A percentile compares a stretch with the other conserved stretches of the same genome.
phyloP scores from a whole-genome alignment of 2,113 vertebrate genomes.

The Anas platyrhynchos region DNA sequence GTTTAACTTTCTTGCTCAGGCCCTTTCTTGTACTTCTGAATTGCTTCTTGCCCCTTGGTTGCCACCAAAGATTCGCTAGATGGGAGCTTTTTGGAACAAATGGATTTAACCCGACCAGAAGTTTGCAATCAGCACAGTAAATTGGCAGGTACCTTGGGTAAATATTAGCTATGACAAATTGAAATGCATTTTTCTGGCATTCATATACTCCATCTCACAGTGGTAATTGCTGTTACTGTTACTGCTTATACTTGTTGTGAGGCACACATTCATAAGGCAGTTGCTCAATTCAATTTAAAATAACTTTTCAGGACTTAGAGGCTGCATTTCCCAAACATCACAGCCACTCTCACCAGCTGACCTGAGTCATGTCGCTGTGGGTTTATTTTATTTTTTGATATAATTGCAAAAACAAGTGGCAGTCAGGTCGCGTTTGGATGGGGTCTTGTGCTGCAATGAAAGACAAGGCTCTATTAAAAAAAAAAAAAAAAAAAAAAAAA shows the following conservation, averaged over 20 bases:
- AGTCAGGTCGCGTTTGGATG: neutral
- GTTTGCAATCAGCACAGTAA: neutral
- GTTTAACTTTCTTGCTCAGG: neutral
- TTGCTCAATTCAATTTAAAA: neutral
- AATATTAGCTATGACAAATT: conserved; percentile 43
- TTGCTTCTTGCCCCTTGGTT: neutral
- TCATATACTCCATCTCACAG: neutral
- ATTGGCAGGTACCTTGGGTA: conserved; percentile 32
- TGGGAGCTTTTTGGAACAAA: neutral
- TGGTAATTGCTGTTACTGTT: conserved; percentile 11
- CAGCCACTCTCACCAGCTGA: neutral
- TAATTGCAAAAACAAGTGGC: neutral
- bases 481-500: neutral
- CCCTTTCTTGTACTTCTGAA: neutral
- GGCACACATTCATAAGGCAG: neutral
- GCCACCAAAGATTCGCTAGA: neutral
- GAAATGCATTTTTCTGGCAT: neutral
- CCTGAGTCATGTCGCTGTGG: neutral
- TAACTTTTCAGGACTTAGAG: neutral
- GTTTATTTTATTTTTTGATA: neutral
- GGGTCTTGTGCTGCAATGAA: neutral
- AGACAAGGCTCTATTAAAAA: neutral
- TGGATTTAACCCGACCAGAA: neutral
- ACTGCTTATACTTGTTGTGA: neutral
- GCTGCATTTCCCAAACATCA: rapidly evolving